Base-by-base conservation (phyloP, 2,888 invertebrate genomes). In the Pammene fasciana region DNA sequence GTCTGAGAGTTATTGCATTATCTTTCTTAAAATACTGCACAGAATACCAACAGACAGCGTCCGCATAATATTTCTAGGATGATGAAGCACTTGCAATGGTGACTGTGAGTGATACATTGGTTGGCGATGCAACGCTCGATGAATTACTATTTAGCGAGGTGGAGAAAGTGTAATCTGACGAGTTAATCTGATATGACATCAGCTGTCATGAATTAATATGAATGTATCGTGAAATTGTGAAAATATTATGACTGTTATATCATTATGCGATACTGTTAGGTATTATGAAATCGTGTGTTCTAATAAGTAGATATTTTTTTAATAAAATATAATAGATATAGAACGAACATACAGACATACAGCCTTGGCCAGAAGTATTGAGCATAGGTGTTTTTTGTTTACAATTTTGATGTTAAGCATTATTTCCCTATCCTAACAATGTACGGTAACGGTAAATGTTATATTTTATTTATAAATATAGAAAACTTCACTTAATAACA, bases 131-230 rank as follows among this genome's bases (percentile, higher is more conserved):
- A 50, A 54, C 16, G 36, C 57, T 64, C 62, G 64, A 56, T 67
- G 59, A 60, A 70, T 60, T 55, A 59, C 67, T 70, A 67, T 67
- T 60, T 64, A 60, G 52, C 34, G 50, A 59, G 59, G 36, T n/a
- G 57, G 66, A 50, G 72, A 72, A 72, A 72, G 72, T 72, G 16
- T 56, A 60, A 54, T 64, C 56, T 59, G 65, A 54, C 65, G 65
- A n/a, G 41, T 52, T 56, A 10, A 46, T 57, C 43, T 52, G 45
- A 65, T 59, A 70, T 65, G 65, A 59, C 45, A 60, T 65, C 45
- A 70, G 26, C 6, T n/a, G 36, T 26, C 26, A 34, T 70, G 46
- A 65, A 54, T 52, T n/a, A 65, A 38, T 45, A 18, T 67, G 43
- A 54, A 55, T 55, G 16, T 8, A 13, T 41, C 38, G 13, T 64